phyloP scores from a whole-genome alignment of 2,113 vertebrate genomes.

The Steatornis caripensis region DNA sequence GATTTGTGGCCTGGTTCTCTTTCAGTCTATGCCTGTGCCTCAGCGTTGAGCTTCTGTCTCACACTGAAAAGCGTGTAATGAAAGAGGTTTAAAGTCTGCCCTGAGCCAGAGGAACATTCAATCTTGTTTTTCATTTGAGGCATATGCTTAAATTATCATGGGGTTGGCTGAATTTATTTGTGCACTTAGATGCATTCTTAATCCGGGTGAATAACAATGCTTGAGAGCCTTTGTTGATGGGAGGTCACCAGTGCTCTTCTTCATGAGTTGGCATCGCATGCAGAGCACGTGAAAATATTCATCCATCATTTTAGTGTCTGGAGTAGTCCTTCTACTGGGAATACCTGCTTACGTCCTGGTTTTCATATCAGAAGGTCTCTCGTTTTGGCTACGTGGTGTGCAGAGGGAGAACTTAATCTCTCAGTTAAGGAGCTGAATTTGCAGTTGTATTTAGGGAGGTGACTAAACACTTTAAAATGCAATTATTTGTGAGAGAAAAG shows the following conservation, averaged over 20 bases:
- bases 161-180: neutral
- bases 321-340: neutral
- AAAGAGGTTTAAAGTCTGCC: neutral
- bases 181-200: neutral
- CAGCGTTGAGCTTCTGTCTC: neutral
- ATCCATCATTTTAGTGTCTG: neutral
- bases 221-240: neutral
- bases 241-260: neutral
- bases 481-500: neutral
- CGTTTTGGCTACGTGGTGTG: accelerated
- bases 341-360: neutral
- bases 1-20: neutral
- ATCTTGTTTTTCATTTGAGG: neutral
- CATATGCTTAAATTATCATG: neutral
- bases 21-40: neutral
- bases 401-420: neutral
- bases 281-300: neutral
- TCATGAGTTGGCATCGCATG: neutral
- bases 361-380: neutral
- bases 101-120: neutral
- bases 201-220: neutral
- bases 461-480: neutral
- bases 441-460: neutral
- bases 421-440: neutral
- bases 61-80: neutral